A percentile compares a stretch with the other conserved stretches of the same genome.
Evolutionary conservation across 2,113 vertebrate genomes (phyloP).

Genomic region (Phyllopteryx taeniolatus): DNA sequence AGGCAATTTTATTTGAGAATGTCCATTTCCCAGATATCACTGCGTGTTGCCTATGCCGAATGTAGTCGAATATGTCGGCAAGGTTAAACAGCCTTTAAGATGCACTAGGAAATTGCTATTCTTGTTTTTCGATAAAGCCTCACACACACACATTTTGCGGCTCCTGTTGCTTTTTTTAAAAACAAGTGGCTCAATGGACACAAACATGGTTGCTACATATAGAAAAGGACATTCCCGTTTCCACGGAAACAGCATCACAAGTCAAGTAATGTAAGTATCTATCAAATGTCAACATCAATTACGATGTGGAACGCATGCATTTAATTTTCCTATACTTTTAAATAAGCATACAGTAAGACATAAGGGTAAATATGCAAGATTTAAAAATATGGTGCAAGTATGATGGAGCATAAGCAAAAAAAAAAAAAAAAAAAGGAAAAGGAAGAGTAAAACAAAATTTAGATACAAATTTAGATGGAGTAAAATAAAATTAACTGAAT

Average conservation of each 20-base stretch:
- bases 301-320: too few relatives aligned
- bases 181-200: background rate
- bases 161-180: background rate
- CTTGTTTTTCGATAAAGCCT: constrained; percentile 18
- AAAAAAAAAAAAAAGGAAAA: too few relatives aligned
- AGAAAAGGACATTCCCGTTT: background rate
- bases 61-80: background rate
- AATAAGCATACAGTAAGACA: too few relatives aligned
- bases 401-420: too few relatives aligned
- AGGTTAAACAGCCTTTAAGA: constrained; percentile 5
- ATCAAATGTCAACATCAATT: too few relatives aligned
- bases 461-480: too few relatives aligned
- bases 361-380: too few relatives aligned
- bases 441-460: too few relatives aligned
- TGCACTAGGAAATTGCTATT: constrained; percentile 6
- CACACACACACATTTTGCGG: background rate
- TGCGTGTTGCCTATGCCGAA: background rate
- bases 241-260: background rate
- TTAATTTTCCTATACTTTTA: too few relatives aligned
- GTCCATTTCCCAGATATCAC: background rate
- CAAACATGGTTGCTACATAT: background rate
- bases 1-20: background rate
- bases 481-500: too few relatives aligned
- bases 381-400: too few relatives aligned
- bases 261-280: too few relatives aligned